Conservation (phyloP, 2,888 invertebrate genomes). For the Plusia festucae region DNA sequence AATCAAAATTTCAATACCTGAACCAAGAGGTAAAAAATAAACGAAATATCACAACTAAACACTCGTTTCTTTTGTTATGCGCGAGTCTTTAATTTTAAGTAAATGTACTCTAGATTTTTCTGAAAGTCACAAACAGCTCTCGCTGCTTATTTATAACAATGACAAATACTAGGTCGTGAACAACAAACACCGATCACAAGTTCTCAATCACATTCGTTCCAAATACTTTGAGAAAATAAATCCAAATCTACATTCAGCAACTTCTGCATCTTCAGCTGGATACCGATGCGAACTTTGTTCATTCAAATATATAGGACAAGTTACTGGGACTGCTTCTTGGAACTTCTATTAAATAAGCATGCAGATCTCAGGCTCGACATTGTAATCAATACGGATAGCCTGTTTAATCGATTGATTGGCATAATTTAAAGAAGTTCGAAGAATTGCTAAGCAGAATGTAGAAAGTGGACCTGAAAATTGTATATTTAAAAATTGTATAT, state of each 20-base stretch:
- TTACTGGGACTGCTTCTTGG: conserved; percentile 23
- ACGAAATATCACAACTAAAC: no score
- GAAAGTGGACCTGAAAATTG: not conserved
- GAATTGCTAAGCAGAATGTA: conserved; percentile 9
- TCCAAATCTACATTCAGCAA: not conserved
- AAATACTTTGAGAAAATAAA: not conserved
- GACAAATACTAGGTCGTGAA: conserved; percentile 4
- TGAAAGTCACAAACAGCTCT: not conserved
- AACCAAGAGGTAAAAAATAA: no score
- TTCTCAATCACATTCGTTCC: conserved; percentile 4
- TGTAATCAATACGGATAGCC: conserved; percentile 40
- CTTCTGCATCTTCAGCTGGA: no score
- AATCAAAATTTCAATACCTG: no score
- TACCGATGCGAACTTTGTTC: conserved; percentile 37
- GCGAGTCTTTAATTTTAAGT: not conserved
- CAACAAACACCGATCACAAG: conserved; percentile 1
- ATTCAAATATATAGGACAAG: conserved; percentile 21
- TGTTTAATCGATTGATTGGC: conserved; percentile 38
- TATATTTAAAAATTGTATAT: not conserved
- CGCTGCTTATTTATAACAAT: conserved; percentile 4
- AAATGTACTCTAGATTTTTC: not conserved
- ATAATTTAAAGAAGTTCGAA: conserved; percentile 28
- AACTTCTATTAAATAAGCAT: conserved; percentile 19
- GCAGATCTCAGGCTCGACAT: conserved; percentile 33
- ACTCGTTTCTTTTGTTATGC: no score